These are phyloP conservation scores for Sarcophaga variegata DNA, from an alignment of 2,888 invertebrate species.

Conservation along the genomic window DNA sequence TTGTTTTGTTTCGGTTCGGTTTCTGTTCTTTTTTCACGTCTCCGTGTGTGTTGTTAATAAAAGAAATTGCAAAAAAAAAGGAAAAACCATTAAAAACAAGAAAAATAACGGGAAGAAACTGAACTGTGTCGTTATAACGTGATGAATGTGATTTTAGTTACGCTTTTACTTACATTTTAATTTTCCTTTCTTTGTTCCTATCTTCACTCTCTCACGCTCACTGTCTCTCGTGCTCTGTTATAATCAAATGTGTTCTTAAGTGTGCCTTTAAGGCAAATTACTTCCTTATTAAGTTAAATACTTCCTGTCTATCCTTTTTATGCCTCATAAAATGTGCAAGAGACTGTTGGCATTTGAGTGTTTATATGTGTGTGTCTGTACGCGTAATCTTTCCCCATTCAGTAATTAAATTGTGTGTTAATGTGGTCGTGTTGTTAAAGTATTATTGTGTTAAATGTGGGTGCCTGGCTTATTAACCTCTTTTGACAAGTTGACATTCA, in stretches of 20 bases:
- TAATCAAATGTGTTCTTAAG: constrained; percentile 4
- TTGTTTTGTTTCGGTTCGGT: not conserved
- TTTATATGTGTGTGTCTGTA: constrained; percentile 26
- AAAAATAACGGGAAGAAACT: constrained; percentile 29
- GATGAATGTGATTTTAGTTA: constrained; percentile 51
- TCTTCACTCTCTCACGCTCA: constrained; percentile 1
- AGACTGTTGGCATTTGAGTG: not conserved
- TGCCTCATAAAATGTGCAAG: not conserved
- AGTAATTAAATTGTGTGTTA: not conserved
- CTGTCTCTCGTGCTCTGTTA: not conserved
- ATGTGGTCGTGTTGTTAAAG: constrained; percentile 46
- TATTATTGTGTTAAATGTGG: constrained; percentile 36
- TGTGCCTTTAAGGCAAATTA: constrained; percentile 41
- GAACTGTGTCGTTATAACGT: constrained; percentile 41
- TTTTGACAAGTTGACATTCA: constrained; percentile 50
- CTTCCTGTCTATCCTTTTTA: constrained; percentile 39
- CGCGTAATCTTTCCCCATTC: not conserved
- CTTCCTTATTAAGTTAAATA: constrained; percentile 62
- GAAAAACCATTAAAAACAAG: constrained; percentile 29
- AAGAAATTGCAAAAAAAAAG: not conserved
- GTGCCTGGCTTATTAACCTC: constrained; percentile 47
- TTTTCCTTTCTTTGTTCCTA: constrained; percentile 21
- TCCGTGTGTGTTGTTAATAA: too few relatives aligned
- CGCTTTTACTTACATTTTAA: constrained; percentile 3
- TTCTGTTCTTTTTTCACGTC: not conserved